Conservation (phyloP, 2,888 invertebrate species). For the Tipula unca region DNA sequence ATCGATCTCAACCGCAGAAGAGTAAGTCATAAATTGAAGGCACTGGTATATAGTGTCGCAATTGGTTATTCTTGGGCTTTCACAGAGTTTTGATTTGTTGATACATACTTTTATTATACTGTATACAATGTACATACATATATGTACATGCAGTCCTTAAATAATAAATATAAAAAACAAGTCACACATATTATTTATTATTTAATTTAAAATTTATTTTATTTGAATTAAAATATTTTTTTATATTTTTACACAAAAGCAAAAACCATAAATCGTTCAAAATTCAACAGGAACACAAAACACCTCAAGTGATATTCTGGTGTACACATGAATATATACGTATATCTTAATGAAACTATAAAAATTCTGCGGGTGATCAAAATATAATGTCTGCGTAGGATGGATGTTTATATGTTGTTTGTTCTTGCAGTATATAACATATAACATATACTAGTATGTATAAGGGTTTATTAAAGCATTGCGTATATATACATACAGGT, state of each 20-base stretch:
- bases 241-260: not conserved
- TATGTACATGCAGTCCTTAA: too few relatives aligned
- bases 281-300: not conserved
- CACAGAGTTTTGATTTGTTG: too few relatives aligned
- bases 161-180: not conserved
- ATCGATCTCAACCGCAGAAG: too few relatives aligned
- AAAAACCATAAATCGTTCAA: not conserved
- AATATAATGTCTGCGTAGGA: slow-evolving; percentile 2
- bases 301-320: not conserved
- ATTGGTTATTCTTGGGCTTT: too few relatives aligned
- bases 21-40: too few relatives aligned
- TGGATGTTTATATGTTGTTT: not conserved
- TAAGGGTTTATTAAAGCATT: not conserved
- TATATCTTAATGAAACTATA: not conserved
- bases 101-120: too few relatives aligned
- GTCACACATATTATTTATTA: not conserved
- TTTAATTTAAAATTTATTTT: not conserved
- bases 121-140: too few relatives aligned
- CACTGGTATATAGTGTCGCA: too few relatives aligned
- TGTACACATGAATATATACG: not conserved
- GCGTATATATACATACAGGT: too few relatives aligned
- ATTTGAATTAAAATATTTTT: not conserved
- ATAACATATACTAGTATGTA: not conserved
- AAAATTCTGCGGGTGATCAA: not conserved
- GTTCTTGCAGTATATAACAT: not conserved